Evolutionary conservation across 2,888 invertebrate genomes (phyloP).

Genomic region (Ophioninae sp.): DNA sequence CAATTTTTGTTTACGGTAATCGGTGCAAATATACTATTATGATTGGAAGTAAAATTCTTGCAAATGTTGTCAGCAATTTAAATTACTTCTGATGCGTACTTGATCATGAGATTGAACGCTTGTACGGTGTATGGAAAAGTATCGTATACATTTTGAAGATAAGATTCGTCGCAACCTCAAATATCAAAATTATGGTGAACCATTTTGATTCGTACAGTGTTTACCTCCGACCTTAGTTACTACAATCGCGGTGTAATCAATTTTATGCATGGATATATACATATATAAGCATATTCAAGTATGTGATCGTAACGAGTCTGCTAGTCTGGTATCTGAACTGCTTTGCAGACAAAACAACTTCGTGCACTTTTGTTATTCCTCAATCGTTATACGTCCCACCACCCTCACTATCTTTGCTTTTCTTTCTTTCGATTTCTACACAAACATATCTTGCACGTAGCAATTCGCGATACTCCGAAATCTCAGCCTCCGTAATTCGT

Average conservation of each 20-base stretch:
- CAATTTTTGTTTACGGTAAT: neutral
- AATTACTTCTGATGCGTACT: neutral
- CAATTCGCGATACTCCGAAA: conserved; percentile 14
- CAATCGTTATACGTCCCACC: conserved; percentile 9
- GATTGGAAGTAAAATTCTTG: neutral
- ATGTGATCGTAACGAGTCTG: conserved; percentile 11
- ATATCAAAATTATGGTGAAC: neutral
- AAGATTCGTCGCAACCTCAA: neutral
- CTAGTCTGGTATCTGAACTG: conserved; percentile 40
- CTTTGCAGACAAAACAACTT: conserved; percentile 36
- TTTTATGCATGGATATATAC: conserved; percentile 37
- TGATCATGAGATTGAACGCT: neutral
- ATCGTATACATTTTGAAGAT: neutral
- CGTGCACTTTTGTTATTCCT: conserved; percentile 4
- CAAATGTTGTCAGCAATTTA: neutral
- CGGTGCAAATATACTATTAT: neutral
- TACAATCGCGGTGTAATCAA: conserved; percentile 22
- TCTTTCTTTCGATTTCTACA: conserved; percentile 1
- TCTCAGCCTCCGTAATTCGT: conserved; percentile 25
- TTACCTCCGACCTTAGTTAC: conserved; percentile 6
- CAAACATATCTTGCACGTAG: neutral
- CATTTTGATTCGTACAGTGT: conserved; percentile 8
- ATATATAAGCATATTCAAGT: conserved; percentile 21
- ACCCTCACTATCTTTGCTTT: neutral
- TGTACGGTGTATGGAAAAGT: neutral